Conservation (phyloP, 1,140 invertebrate species). For the Leptinotarsa undecemlineata region DNA sequence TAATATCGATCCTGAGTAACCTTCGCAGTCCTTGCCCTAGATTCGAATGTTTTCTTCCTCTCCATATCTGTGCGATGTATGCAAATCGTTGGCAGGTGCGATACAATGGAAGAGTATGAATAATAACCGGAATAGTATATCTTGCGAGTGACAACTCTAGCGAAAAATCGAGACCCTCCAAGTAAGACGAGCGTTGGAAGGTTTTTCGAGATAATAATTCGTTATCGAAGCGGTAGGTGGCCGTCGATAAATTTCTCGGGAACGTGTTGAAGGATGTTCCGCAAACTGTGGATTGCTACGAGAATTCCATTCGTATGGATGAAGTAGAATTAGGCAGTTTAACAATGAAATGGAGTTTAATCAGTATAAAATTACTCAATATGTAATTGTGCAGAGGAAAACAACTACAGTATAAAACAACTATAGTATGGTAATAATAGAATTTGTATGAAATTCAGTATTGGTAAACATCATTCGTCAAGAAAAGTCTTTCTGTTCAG, state of each 20-base stretch:
- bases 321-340: no score
- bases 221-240: background rate
- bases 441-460: no score
- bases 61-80: constrained; percentile 1
- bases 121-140: background rate
- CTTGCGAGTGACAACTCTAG: background rate
- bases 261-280: no score
- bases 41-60: constrained; percentile 9
- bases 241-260: background rate
- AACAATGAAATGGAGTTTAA: no score
- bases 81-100: background rate
- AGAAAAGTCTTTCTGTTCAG: no score
- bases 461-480: no score
- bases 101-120: constrained; percentile 2
- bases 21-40: constrained; percentile 21
- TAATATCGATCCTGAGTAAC: constrained; percentile 18
- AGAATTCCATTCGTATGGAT: no score
- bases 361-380: no score
- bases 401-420: no score
- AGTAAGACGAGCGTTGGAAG: background rate
- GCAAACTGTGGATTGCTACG: no score
- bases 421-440: no score
- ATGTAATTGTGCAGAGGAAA: no score
- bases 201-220: background rate
- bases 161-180: background rate